A percentile compares a stretch with the other conserved stretches of the same genome.
phyloP scores from a whole-genome alignment of 2,888 invertebrate genomes.

The Colletes collaris region DNA sequence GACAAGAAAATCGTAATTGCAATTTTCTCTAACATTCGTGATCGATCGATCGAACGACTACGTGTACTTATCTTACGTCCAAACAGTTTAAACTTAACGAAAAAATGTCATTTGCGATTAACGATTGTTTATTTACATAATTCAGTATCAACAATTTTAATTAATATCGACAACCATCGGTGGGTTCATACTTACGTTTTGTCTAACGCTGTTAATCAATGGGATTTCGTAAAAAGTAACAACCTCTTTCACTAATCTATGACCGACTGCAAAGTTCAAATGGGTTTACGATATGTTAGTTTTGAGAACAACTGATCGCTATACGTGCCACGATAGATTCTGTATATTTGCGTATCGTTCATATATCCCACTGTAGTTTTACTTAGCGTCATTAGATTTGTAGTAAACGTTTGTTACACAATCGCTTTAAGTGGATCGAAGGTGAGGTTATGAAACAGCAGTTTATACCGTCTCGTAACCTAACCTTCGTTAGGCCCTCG shows the following conservation, averaged over 20 bases:
- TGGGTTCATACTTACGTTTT: no score
- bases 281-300: neutral
- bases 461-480: neutral
- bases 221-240: constrained; percentile 1
- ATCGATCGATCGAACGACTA: no score
- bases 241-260: neutral
- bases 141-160: no score
- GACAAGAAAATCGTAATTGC: neutral
- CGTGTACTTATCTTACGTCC: no score
- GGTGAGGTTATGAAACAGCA: neutral
- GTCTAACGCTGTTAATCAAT: neutral
- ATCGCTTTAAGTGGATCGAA: no score
- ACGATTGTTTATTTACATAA: no score
- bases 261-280: neutral
- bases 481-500: neutral
- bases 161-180: no score
- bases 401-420: no score
- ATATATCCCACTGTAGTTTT: neutral
- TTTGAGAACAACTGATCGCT: neutral
- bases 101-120: no score
- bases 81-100: no score
- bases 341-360: neutral
- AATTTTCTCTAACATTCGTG: no score
- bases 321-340: neutral
- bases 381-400: neutral